Conservation (phyloP, 2,797 vertebrate genomes). For the Tamandua tetradactyla region DNA sequence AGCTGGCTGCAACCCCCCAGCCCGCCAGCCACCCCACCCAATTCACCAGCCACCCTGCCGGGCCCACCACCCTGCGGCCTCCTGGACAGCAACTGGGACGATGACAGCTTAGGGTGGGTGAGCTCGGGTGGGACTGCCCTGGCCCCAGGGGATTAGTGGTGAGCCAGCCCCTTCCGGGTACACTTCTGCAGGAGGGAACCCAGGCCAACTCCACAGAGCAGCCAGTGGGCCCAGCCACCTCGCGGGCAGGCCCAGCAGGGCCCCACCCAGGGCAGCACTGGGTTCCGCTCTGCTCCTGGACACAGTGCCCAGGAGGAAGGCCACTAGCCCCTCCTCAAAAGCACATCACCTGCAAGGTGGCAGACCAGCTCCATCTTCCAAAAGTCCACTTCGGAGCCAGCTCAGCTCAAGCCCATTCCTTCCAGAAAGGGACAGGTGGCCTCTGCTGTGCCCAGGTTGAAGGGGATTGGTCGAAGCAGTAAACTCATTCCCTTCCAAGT, state of each 20-base stretch:
- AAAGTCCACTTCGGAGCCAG: not conserved
- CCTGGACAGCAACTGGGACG: conserved; percentile 84
- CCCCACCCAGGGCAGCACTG: too few species aligned
- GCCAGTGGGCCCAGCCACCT: too few species aligned
- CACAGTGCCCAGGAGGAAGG: not conserved
- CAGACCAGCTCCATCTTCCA: conserved; percentile 2
- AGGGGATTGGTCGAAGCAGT: not conserved
- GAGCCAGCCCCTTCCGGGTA: too few species aligned
- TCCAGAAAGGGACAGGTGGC: not conserved
- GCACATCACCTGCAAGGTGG: not conserved
- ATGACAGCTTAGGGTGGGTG: conserved; percentile 76
- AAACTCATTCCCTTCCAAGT: not conserved
- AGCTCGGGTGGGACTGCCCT: not conserved
- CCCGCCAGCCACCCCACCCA: conserved; percentile 86
- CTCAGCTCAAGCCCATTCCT: not conserved
- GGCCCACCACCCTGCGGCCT: conserved; percentile 84
- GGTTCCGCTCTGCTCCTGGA: not conserved
- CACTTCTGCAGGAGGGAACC: too few species aligned
- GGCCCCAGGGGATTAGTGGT: too few species aligned
- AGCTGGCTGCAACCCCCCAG: conserved; percentile 79
- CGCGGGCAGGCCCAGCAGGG: too few species aligned
- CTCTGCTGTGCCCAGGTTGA: not conserved
- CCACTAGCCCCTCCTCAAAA: not conserved
- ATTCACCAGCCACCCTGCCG: conserved; percentile 78
- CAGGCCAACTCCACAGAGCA: too few species aligned